Evolutionary conservation across 2,888 invertebrate genomes (phyloP), one percentile per base, ranked within the genome.

Genomic region (Cylindroiulus punctatus): DNA sequence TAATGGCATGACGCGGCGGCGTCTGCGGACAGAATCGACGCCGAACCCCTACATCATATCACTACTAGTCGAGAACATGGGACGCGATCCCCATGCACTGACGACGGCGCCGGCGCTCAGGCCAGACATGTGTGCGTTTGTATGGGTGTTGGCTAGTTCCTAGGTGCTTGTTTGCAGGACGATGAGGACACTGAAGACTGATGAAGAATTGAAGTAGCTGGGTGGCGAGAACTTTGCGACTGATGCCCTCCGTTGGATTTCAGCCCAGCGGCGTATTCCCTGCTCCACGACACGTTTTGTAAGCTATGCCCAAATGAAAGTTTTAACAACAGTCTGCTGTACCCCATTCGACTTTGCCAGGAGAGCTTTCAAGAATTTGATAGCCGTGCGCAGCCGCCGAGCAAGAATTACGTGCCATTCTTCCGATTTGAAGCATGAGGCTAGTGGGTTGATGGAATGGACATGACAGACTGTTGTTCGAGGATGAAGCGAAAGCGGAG

Each of bases 21-120:
- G 81, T 81, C 81, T 81, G 81, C 81, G 81, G 40, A 81, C 81
- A 81, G 32, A 81, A 32, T 36, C 36, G 40, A 81, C 40, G 81
- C 81, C 81, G 32, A 81, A n/a, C 0, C 57, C 22, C 57, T 57
- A n/a, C 57, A 57, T n/a, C 57, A 57, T 57, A 57, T 57, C 57
- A 57, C 57, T 57, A 57, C 57, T 57, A 57, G 57, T 57, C 57
- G 57, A 57, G 22, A 57, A 57, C 57, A 22, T 19, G 57, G 57
- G 57, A 19, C n/a, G 57, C n/a, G 57, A 22, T 22, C 22, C 57
- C 57, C 57, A 8, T 14, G 14, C 7, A n/a, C 12, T 57, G 57
- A n/a, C 57, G 57, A 57, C 7, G 57, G 22, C 22, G 57, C 52
- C 52, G 52, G 17, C 52, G 14, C 19, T 52, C 17, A 52, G 17